Conservation (phyloP, 2,113 vertebrate genomes). For the Gymnarchus niloticus region DNA sequence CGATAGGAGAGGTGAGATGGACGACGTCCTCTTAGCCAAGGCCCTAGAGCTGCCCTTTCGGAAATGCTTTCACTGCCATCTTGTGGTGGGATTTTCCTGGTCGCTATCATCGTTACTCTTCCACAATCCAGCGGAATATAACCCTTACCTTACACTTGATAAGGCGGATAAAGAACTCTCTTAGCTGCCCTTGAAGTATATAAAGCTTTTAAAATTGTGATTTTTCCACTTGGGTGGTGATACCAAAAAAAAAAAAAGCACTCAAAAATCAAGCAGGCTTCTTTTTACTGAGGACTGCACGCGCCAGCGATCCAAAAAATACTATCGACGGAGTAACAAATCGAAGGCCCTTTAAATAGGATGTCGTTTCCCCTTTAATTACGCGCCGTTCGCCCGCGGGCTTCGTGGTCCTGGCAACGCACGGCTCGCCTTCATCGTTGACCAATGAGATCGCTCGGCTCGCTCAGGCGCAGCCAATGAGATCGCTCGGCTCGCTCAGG, state of each 20-base stretch:
- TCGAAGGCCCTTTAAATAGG: neutral
- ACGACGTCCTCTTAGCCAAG: no score
- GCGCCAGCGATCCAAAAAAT: neutral
- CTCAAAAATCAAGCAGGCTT: neutral
- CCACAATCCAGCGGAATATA: slow-evolving; percentile 8
- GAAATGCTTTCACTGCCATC: slow-evolving; percentile 36
- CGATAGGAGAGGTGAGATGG: no score
- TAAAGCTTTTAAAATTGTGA: neutral
- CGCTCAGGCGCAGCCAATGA: slow-evolving; percentile 49
- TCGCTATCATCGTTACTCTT: no score
- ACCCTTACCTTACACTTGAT: no score
- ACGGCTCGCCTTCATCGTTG: slow-evolving; percentile 11
- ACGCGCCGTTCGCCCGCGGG: slow-evolving; percentile 49
- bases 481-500: rapidly evolving
- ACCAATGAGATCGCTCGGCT: slow-evolving; percentile 48
- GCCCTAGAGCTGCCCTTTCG: neutral
- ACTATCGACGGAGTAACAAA: neutral
- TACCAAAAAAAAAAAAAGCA: neutral
- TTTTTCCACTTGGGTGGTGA: neutral
- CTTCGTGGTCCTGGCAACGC: slow-evolving; percentile 47
- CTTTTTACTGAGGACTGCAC: neutral
- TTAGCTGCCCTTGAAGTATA: neutral
- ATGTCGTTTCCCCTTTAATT: slow-evolving; percentile 15
- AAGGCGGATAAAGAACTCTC: neutral
- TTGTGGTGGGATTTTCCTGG: slow-evolving; percentile 35